A percentile compares a stretch with the other conserved stretches of the same genome.
Evolutionary conservation across 1,140 invertebrate genomes (phyloP).

Genomic region (Mactra quadrangularis): DNA sequence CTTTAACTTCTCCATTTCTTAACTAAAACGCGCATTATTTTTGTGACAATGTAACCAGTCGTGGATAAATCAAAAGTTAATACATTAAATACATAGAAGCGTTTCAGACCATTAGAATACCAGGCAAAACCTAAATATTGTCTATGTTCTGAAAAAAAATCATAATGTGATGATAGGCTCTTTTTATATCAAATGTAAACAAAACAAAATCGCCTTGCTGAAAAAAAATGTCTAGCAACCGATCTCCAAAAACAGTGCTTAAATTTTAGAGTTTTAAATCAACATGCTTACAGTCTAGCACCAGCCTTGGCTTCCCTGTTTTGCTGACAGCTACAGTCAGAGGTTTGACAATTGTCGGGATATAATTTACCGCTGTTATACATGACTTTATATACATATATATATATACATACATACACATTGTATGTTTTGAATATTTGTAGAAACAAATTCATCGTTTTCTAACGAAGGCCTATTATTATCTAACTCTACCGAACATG

Average conservation of each 20-base stretch:
- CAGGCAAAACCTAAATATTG: constrained; percentile 50
- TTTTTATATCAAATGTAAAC: constrained; percentile 59
- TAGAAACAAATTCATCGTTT: too few species aligned
- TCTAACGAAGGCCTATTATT: too few species aligned
- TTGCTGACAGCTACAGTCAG: too few species aligned
- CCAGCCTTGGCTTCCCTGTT: constrained; percentile 10
- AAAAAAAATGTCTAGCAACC: constrained; percentile 10
- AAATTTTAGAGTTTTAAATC: constrained; percentile 46
- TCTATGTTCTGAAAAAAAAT: constrained; percentile 29
- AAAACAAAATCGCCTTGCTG: not conserved
- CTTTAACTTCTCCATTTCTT: constrained; percentile 17
- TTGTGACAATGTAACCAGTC: constrained; percentile 53
- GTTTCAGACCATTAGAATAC: constrained; percentile 8
- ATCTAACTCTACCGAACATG: too few species aligned
- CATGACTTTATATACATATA: too few species aligned
- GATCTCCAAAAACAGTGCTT: constrained; percentile 52
- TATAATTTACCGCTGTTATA: too few species aligned
- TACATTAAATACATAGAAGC: constrained; percentile 46
- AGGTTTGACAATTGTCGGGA: too few species aligned
- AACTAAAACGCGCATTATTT: constrained; percentile 21
- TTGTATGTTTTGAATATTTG: too few species aligned
- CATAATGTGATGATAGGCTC: constrained; percentile 55
- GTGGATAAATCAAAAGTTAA: constrained; percentile 52
- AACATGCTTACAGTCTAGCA: constrained; percentile 52
- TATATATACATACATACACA: too few species aligned